Conservation (phyloP, 2,888 invertebrate genomes). For the Leucophenga maculata region DNA sequence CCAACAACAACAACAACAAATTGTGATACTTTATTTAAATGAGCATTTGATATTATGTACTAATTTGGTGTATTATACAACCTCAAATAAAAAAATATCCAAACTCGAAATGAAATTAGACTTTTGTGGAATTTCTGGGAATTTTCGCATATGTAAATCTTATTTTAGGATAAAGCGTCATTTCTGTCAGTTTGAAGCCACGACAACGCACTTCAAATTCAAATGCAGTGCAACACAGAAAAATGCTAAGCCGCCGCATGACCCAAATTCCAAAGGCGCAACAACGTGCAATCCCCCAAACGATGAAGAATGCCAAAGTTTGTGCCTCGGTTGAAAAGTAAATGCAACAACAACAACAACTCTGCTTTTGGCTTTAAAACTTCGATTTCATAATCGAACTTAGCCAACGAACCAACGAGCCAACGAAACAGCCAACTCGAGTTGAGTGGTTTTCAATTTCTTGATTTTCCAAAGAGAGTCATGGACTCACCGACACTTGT, state of each 20-base stretch:
- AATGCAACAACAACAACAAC: conserved; percentile 33
- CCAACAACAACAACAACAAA: conserved; percentile 16
- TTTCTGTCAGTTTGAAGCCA: conserved; percentile 25
- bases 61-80: conserved; percentile 9
- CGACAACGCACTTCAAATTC: conserved; percentile 52
- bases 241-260: conserved; percentile 10
- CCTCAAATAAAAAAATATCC: not conserved
- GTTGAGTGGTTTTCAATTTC: not conserved
- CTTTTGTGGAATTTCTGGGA: not conserved
- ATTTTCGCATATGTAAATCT: conserved; percentile 5
- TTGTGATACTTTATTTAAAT: not conserved
- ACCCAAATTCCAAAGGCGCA: conserved; percentile 23
- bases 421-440: too few species aligned
- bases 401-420: not conserved
- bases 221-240: conserved; percentile 17
- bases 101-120: not conserved
- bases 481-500: not conserved
- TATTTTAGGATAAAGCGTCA: conserved; percentile 9
- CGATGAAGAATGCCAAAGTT: conserved; percentile 26
- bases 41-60: not conserved
- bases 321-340: conserved; percentile 37
- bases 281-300: conserved; percentile 19
- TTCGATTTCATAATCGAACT: conserved; percentile 24
- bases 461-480: conserved; percentile 11
- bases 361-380: conserved; percentile 12